These are phyloP conservation scores for Uloborus diversus DNA, from an alignment of 1,140 invertebrate genomes.

Conservation along the genomic window DNA sequence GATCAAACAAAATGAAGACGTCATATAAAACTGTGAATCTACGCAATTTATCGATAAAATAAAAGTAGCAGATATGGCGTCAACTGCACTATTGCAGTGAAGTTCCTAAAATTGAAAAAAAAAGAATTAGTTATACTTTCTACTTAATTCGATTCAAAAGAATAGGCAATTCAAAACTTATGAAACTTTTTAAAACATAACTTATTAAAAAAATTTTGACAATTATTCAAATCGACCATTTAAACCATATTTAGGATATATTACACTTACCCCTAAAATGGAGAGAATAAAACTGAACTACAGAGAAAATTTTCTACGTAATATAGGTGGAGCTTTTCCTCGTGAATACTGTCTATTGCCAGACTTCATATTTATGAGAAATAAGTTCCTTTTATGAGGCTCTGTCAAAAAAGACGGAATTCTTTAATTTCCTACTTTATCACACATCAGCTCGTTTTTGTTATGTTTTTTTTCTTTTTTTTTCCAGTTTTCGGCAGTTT, in stretches of 20 bases:
- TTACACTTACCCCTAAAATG: slow-evolving; percentile 42
- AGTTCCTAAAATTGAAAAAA: slow-evolving; percentile 20
- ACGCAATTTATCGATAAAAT: slow-evolving; percentile 56
- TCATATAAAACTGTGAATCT: slow-evolving; percentile 57
- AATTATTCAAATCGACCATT: no score
- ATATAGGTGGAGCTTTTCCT: slow-evolving; percentile 28
- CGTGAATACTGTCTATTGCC: slow-evolving; percentile 1
- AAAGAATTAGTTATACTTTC: background rate
- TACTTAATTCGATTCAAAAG: background rate
- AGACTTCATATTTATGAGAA: background rate
- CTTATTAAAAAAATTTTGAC: no score
- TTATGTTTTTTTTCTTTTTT: no score
- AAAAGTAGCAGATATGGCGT: slow-evolving; percentile 51
- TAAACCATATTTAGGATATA: background rate
- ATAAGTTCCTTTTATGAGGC: no score
- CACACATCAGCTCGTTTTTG: no score
- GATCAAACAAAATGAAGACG: slow-evolving; percentile 57
- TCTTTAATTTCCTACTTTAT: no score
- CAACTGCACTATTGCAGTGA: slow-evolving; percentile 50
- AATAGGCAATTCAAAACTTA: background rate
- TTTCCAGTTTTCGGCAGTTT: no score
- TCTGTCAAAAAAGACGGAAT: no score
- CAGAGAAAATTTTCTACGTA: slow-evolving; percentile 38
- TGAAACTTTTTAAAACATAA: no score
- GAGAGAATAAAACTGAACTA: slow-evolving; percentile 47